Evolutionary conservation across 2,797 vertebrate genomes (phyloP).

Genomic region (Pogoniulus pusillus): DNA sequence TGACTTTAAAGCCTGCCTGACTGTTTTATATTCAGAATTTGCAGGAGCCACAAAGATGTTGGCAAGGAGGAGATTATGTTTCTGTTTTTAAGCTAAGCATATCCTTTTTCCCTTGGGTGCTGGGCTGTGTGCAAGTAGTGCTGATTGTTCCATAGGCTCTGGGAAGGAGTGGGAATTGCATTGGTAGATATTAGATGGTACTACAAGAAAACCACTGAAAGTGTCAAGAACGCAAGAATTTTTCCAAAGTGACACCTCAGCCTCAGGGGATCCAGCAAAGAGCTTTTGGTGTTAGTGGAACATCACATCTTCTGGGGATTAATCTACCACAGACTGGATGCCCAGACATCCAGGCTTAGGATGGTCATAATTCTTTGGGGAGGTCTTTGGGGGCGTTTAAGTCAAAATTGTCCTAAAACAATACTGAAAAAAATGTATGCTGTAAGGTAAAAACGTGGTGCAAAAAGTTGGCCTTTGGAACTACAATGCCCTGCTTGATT

Average conservation of each 20-base stretch:
- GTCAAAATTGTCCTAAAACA: background rate
- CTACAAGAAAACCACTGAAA: background rate
- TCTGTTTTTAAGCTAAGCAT: background rate
- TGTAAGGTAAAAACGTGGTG: background rate
- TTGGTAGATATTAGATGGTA: background rate
- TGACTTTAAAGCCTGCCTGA: background rate
- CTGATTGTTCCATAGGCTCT: background rate
- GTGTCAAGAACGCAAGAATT: background rate
- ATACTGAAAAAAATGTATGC: background rate
- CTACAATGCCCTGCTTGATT: conserved; percentile 19
- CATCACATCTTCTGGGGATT: background rate
- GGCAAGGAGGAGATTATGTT: background rate
- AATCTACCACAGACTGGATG: background rate
- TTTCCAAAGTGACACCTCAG: background rate
- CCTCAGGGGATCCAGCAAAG: background rate
- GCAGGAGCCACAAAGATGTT: background rate
- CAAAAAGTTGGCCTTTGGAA: background rate
- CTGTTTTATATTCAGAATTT: background rate
- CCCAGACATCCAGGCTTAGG: background rate
- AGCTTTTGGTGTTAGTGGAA: background rate
- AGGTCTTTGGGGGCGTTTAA: background rate
- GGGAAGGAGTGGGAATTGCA: background rate
- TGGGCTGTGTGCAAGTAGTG: background rate
- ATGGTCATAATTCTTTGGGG: background rate
- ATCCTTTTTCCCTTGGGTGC: background rate